Evolutionary conservation across 2,113 vertebrate genomes (phyloP), one percentile per base, ranked within the genome.

Genomic region (Piaya cayana): DNA sequence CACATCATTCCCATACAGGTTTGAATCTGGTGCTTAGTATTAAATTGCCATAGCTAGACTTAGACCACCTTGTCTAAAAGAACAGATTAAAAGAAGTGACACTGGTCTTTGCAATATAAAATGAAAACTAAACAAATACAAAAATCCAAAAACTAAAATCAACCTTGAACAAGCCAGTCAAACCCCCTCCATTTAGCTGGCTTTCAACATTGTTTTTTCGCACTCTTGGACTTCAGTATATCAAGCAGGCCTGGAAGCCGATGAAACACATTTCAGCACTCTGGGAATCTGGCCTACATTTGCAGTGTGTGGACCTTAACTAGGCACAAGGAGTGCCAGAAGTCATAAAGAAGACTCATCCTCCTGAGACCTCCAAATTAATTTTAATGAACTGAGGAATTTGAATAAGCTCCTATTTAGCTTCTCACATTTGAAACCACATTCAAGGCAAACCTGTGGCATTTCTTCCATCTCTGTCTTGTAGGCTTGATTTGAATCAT

Each of bases 331-430:
- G 49, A 85, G 37, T 86, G 62, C 76, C 90, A 96, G 60, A 81
- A 96, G 42, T 93, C 37, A 5, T 77, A 86, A 85, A 80, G 79
- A 86, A 32, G 36, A 63, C 37, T 55, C 45, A 82, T 77, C 30
- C 90, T 96, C 79, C 83, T 74, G 88, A 83, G 56, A 86, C 22
- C 39, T 86, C 64, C 82, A 96, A 96, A 96, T 97, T 95, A 86
- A 96, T 95, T 92, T 90, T 95, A 96, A 95, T 93, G 59, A 83
- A 59, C 64, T 77, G 62, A 95, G 56, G 71, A 91, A 92, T 95
- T 90, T 88, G 34, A 88, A 90, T 95, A 90, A 96, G 80, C 68
- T 82, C 32, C 36, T 56, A 47, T 81, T 86, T 92, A 94, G 82
- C 43, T 90, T 86, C 83, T 78, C 56, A 56, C 42, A 60, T 81